A percentile compares a stretch with the other conserved stretches of the same genome.
Evolutionary conservation across 2,797 vertebrate species (phyloP).

Genomic region (Lagodon rhomboides): DNA sequence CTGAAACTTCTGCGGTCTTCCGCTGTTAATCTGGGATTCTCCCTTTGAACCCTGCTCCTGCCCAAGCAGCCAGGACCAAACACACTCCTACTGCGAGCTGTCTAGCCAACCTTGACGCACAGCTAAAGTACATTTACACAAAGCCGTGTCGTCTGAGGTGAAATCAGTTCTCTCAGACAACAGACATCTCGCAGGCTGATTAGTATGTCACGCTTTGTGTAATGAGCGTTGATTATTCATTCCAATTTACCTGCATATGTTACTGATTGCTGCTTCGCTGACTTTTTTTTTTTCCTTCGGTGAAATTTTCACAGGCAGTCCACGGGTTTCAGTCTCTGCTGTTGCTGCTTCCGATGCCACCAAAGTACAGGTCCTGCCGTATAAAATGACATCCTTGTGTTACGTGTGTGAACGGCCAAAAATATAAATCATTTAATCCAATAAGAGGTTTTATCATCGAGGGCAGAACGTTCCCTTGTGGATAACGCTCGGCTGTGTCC

Average conservation of each 20-base stretch:
- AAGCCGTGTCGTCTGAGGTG: slow-evolving; percentile 24
- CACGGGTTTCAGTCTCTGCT: not conserved
- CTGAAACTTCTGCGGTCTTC: slow-evolving; percentile 3
- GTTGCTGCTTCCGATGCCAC: not conserved
- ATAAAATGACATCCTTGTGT: not conserved
- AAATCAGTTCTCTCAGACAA: slow-evolving; percentile 31
- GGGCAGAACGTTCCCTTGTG: not conserved
- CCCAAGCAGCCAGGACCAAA: slow-evolving; percentile 13
- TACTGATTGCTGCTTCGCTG: slow-evolving; percentile 51
- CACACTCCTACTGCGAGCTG: slow-evolving; percentile 22
- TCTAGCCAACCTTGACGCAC: slow-evolving; percentile 1
- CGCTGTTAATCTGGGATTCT: slow-evolving; percentile 24
- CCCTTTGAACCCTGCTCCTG: slow-evolving; percentile 18
- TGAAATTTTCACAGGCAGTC: not conserved
- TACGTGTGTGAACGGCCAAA: not conserved
- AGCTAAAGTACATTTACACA: slow-evolving; percentile 14
- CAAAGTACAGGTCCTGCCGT: not conserved
- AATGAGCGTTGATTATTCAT: slow-evolving; percentile 56
- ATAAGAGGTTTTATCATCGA: not conserved
- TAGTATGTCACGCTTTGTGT: slow-evolving; percentile 40
- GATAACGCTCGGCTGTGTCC: not conserved
- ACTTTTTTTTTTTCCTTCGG: slow-evolving; percentile 1
- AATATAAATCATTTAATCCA: not conserved
- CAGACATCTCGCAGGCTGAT: slow-evolving; percentile 40
- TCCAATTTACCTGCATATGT: slow-evolving; percentile 59